Evolutionary conservation across 1,140 invertebrate species (phyloP).

Genomic region (Drosophila rhopaloa): DNA sequence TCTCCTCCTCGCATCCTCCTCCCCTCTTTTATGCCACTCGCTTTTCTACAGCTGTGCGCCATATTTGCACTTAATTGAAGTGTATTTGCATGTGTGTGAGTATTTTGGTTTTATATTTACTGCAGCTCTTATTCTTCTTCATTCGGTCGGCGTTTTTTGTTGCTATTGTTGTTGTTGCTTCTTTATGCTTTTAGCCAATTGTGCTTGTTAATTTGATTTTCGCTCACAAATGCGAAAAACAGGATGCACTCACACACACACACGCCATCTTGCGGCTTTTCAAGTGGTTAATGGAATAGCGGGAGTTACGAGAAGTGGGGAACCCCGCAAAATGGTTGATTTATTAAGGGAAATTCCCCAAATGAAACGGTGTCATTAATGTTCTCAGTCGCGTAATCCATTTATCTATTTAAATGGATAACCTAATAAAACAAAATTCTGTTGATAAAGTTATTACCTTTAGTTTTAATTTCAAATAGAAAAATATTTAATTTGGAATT

Average conservation of each 20-base stretch:
- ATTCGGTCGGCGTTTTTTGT: neutral
- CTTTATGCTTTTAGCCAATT: constrained; percentile 70
- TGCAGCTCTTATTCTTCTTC: constrained; percentile 19
- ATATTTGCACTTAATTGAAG: constrained; percentile 81
- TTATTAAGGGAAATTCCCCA: neutral
- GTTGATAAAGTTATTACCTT: too few species aligned
- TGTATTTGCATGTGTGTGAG: constrained; percentile 45
- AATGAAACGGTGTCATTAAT: neutral
- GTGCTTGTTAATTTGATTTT: constrained; percentile 81
- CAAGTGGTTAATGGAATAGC: constrained; percentile 52
- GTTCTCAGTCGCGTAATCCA: neutral
- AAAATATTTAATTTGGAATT: neutral
- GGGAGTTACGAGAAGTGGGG: neutral
- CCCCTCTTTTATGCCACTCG: neutral
- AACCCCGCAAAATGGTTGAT: constrained; percentile 22
- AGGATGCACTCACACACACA: constrained; percentile 20
- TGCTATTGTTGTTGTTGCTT: constrained; percentile 12
- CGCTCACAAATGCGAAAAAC: constrained; percentile 34
- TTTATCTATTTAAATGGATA: too few species aligned
- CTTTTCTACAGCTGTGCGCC: constrained; percentile 54
- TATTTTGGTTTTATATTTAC: constrained; percentile 59
- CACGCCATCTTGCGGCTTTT: constrained; percentile 68
- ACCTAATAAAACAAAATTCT: too few species aligned
- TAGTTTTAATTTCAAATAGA: neutral
- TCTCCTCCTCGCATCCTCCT: constrained; percentile 29